Conservation (phyloP, 2,113 vertebrate species). For the Polypterus senegalus region DNA sequence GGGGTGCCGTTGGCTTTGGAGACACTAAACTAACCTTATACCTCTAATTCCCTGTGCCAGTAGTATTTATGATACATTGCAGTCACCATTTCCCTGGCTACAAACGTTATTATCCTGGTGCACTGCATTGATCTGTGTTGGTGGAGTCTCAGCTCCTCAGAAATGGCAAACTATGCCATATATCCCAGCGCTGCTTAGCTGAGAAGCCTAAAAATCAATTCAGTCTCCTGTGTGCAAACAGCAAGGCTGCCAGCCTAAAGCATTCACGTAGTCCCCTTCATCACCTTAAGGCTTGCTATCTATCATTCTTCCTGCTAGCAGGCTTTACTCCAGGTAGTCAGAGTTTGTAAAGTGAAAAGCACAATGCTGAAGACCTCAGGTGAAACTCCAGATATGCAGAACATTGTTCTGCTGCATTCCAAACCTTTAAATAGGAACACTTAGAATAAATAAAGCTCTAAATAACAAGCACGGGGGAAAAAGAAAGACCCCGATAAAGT, state of each 20-base stretch:
- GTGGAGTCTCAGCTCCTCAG: conserved; percentile 28
- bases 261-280: too few relatives aligned
- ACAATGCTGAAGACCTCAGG: too few relatives aligned
- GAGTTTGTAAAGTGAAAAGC: too few relatives aligned
- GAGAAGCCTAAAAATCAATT: conserved; percentile 37
- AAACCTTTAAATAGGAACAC: too few relatives aligned
- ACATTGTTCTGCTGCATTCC: too few relatives aligned
- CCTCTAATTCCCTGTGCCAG: conserved; percentile 17
- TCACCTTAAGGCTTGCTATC: too few relatives aligned
- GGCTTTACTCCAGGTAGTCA: too few relatives aligned
- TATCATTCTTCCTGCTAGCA: too few relatives aligned
- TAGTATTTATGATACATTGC: conserved; percentile 20
- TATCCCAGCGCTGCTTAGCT: conserved; percentile 31
- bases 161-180: conserved; percentile 46
- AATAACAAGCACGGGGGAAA: too few relatives aligned
- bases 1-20: not conserved
- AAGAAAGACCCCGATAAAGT: too few relatives aligned
- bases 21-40: conserved; percentile 2
- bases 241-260: not conserved
- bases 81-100: conserved; percentile 14
- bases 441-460: too few relatives aligned
- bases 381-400: too few relatives aligned
- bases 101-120: conserved; percentile 24
- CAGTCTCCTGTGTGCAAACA: conserved; percentile 35
- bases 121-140: conserved; percentile 32